Evolutionary conservation across 64 coral and sea anemone species (phyloP).

Genomic region (Pocillopora verrucosa): DNA sequence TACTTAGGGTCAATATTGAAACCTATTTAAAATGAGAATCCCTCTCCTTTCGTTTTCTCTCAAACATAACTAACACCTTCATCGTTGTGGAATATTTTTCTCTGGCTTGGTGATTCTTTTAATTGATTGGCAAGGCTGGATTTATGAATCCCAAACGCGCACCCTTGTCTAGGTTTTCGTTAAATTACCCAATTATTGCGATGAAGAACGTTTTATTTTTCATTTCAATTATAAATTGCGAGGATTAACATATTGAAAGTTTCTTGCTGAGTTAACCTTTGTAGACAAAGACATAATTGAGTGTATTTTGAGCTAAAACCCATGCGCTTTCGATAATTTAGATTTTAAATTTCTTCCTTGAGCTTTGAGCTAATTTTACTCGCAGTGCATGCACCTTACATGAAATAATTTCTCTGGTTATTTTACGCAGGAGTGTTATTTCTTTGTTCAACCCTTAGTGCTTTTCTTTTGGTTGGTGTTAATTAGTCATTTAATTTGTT

Average conservation of each 20-base stretch:
- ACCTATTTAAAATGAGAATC: not conserved
- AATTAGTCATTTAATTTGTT: not conserved
- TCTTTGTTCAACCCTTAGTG: too few relatives aligned
- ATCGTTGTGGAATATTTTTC: too few relatives aligned
- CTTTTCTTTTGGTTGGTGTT: not conserved
- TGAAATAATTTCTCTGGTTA: not conserved
- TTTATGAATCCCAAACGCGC: too few relatives aligned
- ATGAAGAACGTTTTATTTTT: not conserved
- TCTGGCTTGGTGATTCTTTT: too few relatives aligned
- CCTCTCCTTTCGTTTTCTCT: not conserved
- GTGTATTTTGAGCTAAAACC: not conserved
- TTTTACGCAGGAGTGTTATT: not conserved
- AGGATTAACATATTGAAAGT: not conserved
- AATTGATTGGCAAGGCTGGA: too few relatives aligned
- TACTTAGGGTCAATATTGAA: not conserved
- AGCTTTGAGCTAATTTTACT: not conserved
- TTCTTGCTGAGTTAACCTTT: not conserved
- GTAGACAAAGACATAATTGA: not conserved
- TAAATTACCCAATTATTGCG: not conserved
- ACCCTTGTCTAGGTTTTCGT: not conserved
- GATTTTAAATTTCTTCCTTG: not conserved
- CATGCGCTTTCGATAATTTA: not conserved
- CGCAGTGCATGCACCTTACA: not conserved
- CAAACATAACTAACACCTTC: too few relatives aligned
- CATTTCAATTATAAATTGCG: not conserved